phyloP scores from a whole-genome alignment of 2,797 vertebrate species.

The Oryzias dopingdopingensis region DNA sequence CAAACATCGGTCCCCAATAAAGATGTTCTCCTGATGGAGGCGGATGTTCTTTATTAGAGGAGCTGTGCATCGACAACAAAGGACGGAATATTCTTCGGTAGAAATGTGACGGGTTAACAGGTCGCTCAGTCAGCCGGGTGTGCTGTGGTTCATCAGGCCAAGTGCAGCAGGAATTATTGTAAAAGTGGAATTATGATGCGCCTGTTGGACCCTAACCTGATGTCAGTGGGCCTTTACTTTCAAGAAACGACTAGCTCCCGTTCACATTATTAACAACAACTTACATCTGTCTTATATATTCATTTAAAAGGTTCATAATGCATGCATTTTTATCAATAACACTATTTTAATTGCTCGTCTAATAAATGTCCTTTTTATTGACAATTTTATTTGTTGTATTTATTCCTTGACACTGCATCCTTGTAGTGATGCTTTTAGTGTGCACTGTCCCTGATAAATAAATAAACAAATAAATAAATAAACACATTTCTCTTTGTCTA shows the following conservation, averaged over 20 bases:
- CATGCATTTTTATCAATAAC: too few species aligned
- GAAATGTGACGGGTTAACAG: constrained; percentile 48
- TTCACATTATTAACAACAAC: not conserved
- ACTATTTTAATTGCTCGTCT: too few species aligned
- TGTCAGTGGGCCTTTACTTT: not conserved
- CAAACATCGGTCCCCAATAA: constrained; percentile 54
- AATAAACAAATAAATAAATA: too few species aligned
- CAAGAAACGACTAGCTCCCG: not conserved
- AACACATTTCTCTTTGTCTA: too few species aligned
- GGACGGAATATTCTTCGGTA: constrained; percentile 28
- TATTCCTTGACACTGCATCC: too few species aligned
- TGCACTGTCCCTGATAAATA: too few species aligned
- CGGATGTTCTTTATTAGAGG: constrained; percentile 55
- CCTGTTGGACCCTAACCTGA: constrained; percentile 15
- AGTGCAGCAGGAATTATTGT: constrained; percentile 2
- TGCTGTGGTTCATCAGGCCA: constrained; percentile 1
- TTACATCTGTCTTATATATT: too few species aligned
- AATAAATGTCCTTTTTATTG: too few species aligned
- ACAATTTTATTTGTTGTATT: too few species aligned
- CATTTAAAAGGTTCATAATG: too few species aligned
- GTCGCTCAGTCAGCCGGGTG: constrained; percentile 15
- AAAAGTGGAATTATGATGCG: constrained; percentile 19
- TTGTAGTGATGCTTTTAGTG: too few species aligned
- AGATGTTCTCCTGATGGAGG: constrained; percentile 41
- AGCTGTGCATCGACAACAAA: constrained; percentile 19